Evolutionary conservation across 2,888 invertebrate genomes (phyloP).

Genomic region (Crocallis elinguaria): DNA sequence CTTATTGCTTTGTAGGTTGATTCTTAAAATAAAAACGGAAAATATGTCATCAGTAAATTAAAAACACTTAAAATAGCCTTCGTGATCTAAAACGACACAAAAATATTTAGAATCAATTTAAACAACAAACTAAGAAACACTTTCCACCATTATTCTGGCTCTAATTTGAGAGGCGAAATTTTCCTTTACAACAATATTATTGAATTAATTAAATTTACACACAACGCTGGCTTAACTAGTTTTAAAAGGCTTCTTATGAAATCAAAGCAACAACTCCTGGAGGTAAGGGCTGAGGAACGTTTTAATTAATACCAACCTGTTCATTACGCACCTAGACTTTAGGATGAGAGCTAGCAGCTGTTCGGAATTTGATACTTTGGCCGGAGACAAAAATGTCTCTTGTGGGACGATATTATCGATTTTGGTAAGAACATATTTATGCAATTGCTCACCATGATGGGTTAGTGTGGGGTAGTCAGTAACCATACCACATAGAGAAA

Average conservation of each 20-base stretch:
- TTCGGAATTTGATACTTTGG: not conserved
- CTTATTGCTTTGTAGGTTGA: no score
- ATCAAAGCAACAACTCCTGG: slow-evolving; percentile 45
- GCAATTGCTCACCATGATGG: no score
- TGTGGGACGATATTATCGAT: no score
- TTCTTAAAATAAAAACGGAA: no score
- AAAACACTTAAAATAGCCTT: no score
- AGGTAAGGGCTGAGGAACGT: slow-evolving; percentile 42
- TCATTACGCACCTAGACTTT: slow-evolving; percentile 30
- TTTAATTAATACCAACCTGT: slow-evolving; percentile 54
- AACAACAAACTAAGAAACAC: slow-evolving; percentile 3
- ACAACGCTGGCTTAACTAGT: slow-evolving; percentile 47
- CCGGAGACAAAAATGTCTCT: no score
- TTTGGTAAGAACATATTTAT: no score
- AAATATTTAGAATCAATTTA: not conserved
- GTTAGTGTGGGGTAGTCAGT: no score
- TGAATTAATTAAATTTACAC: slow-evolving; percentile 56
- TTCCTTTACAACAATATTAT: slow-evolving; percentile 31
- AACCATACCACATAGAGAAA: no score
- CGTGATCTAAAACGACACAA: not conserved
- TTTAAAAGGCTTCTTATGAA: slow-evolving; percentile 53
- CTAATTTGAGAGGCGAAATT: slow-evolving; percentile 9
- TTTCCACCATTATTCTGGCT: slow-evolving; percentile 5
- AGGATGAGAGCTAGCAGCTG: slow-evolving; percentile 5
- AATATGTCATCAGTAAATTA: no score